A percentile compares a stretch with the other conserved stretches of the same genome.
Evolutionary conservation across 1,140 invertebrate species (phyloP).

Genomic region (Zaprionus inermis): DNA sequence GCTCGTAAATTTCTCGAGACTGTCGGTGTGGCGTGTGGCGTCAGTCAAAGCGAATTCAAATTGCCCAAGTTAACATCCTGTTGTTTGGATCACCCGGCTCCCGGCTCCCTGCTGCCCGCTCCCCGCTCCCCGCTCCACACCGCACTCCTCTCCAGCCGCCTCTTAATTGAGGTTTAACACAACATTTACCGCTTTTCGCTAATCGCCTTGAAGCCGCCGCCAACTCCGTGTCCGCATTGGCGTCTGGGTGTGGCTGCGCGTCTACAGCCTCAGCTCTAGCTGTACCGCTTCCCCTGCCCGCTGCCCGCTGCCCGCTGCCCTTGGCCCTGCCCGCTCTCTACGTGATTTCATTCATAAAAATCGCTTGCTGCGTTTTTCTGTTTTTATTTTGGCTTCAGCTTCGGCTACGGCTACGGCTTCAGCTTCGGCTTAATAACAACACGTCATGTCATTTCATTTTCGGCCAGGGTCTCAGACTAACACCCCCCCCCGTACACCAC

Average conservation of each 20-base stretch:
- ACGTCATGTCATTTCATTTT: slow-evolving; percentile 75
- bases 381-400: slow-evolving; percentile 44
- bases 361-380: slow-evolving; percentile 24
- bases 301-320: no score
- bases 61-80: slow-evolving; percentile 62
- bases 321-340: not conserved
- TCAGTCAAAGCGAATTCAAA: slow-evolving; percentile 77
- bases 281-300: not conserved
- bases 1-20: slow-evolving; percentile 62
- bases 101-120: not conserved
- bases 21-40: slow-evolving; percentile 68
- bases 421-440: slow-evolving; percentile 71
- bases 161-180: slow-evolving; percentile 80
- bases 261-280: slow-evolving; percentile 20
- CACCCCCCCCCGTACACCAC: no score
- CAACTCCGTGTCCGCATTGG: not conserved
- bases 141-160: slow-evolving; percentile 16
- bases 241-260: not conserved
- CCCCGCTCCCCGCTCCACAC: not conserved
- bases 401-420: slow-evolving; percentile 44
- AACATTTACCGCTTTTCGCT: slow-evolving; percentile 81
- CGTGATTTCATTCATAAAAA: slow-evolving; percentile 73
- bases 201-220: slow-evolving; percentile 73
- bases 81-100: slow-evolving; percentile 40
- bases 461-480: slow-evolving; percentile 27